Evolutionary conservation across 2,797 vertebrate species (phyloP).

Genomic region (Gallinago nigripennis): DNA sequence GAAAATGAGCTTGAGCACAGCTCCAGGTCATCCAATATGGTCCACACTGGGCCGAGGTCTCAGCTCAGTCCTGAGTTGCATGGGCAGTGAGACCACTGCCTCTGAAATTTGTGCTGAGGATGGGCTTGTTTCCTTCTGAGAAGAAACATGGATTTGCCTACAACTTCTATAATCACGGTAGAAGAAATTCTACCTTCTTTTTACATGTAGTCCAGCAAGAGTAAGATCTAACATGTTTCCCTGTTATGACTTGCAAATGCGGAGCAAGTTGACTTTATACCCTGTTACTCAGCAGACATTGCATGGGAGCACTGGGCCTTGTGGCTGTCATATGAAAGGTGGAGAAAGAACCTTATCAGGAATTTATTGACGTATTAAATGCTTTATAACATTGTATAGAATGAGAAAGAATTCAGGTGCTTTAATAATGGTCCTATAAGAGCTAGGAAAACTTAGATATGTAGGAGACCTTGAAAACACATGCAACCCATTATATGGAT

Average conservation of each 20-base stretch:
- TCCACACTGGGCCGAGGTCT: background rate
- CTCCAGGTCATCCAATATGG: background rate
- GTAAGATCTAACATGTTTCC: background rate
- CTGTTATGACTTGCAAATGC: background rate
- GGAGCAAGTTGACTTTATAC: background rate
- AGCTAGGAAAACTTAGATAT: background rate
- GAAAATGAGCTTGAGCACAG: background rate
- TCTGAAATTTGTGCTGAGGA: background rate
- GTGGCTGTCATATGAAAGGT: background rate
- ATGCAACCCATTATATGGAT: background rate
- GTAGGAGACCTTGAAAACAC: conserved; percentile 5
- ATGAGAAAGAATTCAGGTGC: background rate
- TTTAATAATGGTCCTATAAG: background rate
- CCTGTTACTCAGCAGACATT: background rate
- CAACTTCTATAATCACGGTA: background rate
- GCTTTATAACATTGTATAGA: background rate
- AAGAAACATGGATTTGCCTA: background rate
- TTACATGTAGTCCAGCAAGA: background rate
- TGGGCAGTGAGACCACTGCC: background rate
- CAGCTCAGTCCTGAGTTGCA: background rate
- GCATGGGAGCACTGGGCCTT: background rate
- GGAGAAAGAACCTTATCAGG: background rate
- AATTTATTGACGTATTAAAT: background rate
- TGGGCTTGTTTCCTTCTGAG: background rate
- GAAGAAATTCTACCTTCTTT: background rate